Evolutionary conservation across 1,140 invertebrate species (phyloP), one percentile per base, ranked within the genome.

Genomic region (Neodiprion lecontei): DNA sequence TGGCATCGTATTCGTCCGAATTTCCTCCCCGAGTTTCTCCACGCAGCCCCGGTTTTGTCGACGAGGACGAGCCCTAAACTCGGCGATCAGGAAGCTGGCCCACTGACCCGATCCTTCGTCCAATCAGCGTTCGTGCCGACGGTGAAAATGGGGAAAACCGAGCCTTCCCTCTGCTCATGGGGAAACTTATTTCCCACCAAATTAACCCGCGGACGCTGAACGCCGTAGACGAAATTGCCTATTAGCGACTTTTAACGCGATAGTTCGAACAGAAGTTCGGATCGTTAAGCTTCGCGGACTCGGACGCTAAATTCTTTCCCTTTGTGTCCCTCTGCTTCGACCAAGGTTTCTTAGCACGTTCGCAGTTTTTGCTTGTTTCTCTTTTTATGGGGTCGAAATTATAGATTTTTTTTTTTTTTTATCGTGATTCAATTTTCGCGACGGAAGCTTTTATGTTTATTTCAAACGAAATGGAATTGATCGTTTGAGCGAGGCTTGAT

Each of bases 31-130:
- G n/a, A 17, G 8, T 61, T 17, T 17, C n/a, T 61, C n/a, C n/a
- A 17, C n/a, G 53, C 11, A 17, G 11, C 11, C 53, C 53, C 11
- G 50, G 5, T 61, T 17, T 61, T 40, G 28, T 40, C 28, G 28
- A 40, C 28, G 28, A 40, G 28, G 28, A 40, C 28, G 28, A 40
- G 28, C 28, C 28, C 1, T 0, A 14, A 65, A 7, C 12, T 65
- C 61, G 12, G 12, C 28, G 28, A 40, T 40, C 28, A 40, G 28
- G 28, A 40, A 23, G 67, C 67, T 77, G 76, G 72, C 74, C 74
- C 72, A 78, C 74, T 78, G 77, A 78, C 77, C 77, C 74, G 47
- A 61, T 66, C 66, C 67, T 49, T 77, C 53, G 61, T 10, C 74
- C 74, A 78, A 77, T 77, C 76, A 75, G 71, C 17, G 49, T 9